Base-by-base conservation (phyloP, 1,140 invertebrate genomes). In the Tetramorium simillimum region DNA sequence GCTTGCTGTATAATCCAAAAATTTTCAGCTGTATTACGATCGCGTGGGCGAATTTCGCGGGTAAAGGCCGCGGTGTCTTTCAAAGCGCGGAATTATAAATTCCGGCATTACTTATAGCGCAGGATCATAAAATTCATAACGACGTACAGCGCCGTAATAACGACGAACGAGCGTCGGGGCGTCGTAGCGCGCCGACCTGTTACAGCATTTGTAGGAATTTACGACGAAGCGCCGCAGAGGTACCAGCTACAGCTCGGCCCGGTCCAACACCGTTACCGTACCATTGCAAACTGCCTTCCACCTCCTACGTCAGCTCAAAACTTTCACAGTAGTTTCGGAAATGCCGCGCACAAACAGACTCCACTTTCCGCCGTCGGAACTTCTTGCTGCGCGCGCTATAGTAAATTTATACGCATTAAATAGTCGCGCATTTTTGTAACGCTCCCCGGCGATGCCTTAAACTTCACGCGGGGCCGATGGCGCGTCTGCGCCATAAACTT, bases 191-290 rank as follows among this genome's bases (percentile, higher is more conserved):
- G 81, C 62, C 81, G 70, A 76, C 72, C 65, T 87, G 86, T 87
- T 76, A 87, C 86, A 87, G 72, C 82, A 87, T 76, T 85, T 73
- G 78, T 85, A 73, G 86, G 70, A 87, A 87, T 87, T 87, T 87
- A 87, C 72, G 86, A 85, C 81, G 69, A 63, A 62, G 43, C 77
- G 56, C 65, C 53, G 12, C 43, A 28, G 53, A 73, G 40, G 62
- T 53, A 21, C 33, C 33, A 78, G 84, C 75, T 43, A 58, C 56
- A 14, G 49, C 28, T 18, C 43, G 18, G 10, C 18, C 28, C 28
- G 60, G 28, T 6, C 43, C 76, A 16, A 33, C 51, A 12, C 40
- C 24, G 37, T 82, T 65, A 14, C 80, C 53, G 46, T 69, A 81
- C 62, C 53, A 72, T 58, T 72, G 78, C 78, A 40, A 82, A 72